Conservation (phyloP, 2,888 invertebrate genomes). For the Myopa testacea region DNA sequence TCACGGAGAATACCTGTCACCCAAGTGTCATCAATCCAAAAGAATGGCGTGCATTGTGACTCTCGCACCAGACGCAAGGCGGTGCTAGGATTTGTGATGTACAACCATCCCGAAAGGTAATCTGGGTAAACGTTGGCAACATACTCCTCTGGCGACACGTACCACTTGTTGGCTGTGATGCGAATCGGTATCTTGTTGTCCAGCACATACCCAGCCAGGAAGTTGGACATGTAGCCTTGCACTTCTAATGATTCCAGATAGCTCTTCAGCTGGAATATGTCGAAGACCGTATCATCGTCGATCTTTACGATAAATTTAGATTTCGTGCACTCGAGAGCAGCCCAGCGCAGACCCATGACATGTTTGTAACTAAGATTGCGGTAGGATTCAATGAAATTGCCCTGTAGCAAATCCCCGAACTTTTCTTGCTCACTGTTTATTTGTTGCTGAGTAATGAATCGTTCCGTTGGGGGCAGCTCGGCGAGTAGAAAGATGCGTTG, state of each 20-base stretch:
- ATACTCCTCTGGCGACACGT: constrained; percentile 78
- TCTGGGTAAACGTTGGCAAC: constrained; percentile 74
- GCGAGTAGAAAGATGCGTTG: constrained; percentile 79
- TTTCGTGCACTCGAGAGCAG: constrained; percentile 72
- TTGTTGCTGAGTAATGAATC: constrained; percentile 71
- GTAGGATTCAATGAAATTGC: constrained; percentile 82
- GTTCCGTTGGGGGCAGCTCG: constrained; percentile 70
- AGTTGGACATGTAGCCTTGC: constrained; percentile 57
- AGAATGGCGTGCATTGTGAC: constrained; percentile 74
- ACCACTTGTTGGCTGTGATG: constrained; percentile 82
- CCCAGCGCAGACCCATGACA: constrained; percentile 85
- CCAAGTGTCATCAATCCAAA: constrained; percentile 94
- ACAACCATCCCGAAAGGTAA: constrained; percentile 88
- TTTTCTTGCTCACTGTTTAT: constrained; percentile 74
- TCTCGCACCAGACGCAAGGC: constrained; percentile 72
- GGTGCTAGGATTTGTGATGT: constrained; percentile 77
- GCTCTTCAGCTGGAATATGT: constrained; percentile 73
- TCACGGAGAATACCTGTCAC: constrained; percentile 83
- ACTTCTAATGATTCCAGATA: constrained; percentile 68
- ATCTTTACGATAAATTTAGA: constrained; percentile 80
- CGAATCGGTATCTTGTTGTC: constrained; percentile 76
- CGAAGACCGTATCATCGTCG: constrained; percentile 84
- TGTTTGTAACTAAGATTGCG: constrained; percentile 86
- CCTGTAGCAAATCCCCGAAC: constrained; percentile 80
- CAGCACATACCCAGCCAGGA: constrained; percentile 77